phyloP scores from a whole-genome alignment of 1,140 invertebrate genomes.

The Drosophila sp. region DNA sequence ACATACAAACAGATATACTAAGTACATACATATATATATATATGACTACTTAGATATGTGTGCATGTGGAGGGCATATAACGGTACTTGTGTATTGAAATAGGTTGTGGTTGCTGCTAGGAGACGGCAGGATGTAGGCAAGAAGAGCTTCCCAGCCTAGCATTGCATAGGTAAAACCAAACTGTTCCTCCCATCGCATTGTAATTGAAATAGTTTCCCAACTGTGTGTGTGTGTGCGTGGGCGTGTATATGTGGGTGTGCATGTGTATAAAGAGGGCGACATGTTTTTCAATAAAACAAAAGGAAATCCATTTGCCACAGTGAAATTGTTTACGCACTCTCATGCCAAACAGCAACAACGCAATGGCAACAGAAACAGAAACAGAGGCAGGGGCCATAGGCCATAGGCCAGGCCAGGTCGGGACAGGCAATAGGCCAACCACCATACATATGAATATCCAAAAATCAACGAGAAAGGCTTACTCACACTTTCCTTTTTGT shows the following conservation, averaged over 20 bases:
- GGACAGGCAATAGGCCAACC: slow-evolving; percentile 27
- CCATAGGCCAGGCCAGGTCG: too few species aligned
- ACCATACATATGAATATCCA: slow-evolving; percentile 3
- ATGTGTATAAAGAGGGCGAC: slow-evolving; percentile 31
- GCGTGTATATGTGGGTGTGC: slow-evolving; percentile 17
- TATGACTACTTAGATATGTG: neutral
- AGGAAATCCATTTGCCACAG: slow-evolving; percentile 75
- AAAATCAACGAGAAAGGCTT: slow-evolving; percentile 20
- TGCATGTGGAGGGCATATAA: slow-evolving; percentile 22
- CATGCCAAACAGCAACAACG: slow-evolving; percentile 6
- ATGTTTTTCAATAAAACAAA: slow-evolving; percentile 74
- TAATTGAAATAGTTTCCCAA: slow-evolving; percentile 77
- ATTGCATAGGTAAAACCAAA: slow-evolving; percentile 44
- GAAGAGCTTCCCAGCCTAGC: neutral
- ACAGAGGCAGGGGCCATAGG: too few species aligned
- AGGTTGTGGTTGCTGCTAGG: neutral
- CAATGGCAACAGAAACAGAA: slow-evolving; percentile 2
- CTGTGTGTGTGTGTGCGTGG: slow-evolving; percentile 35
- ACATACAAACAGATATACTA: slow-evolving; percentile 5
- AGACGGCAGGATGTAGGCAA: neutral
- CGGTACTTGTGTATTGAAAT: slow-evolving; percentile 35
- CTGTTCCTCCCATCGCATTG: slow-evolving; percentile 42
- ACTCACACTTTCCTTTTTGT: slow-evolving; percentile 14
- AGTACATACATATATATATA: neutral
- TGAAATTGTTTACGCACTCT: slow-evolving; percentile 61